These are phyloP conservation scores for Willisornis vidua DNA, from an alignment of 2,113 vertebrate genomes.

Conservation along the genomic window DNA sequence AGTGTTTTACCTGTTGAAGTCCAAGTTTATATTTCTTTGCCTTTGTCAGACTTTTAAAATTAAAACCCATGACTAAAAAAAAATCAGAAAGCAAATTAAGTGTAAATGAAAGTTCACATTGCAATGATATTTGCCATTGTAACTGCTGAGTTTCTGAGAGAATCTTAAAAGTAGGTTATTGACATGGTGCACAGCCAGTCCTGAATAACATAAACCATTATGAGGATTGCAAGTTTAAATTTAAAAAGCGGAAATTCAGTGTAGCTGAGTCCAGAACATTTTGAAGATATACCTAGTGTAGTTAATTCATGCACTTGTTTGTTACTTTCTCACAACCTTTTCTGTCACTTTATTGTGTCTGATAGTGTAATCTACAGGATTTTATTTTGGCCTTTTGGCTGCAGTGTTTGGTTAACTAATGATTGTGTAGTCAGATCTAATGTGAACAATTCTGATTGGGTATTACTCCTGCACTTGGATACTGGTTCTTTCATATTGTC, in stretches of 20 bases:
- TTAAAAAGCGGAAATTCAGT: background rate
- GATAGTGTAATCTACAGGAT: background rate
- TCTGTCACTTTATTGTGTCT: background rate
- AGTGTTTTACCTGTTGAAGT: background rate
- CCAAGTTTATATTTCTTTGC: background rate
- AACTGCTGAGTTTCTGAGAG: background rate
- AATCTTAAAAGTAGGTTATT: background rate
- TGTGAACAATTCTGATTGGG: background rate
- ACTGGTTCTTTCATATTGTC: background rate
- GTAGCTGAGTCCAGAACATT: background rate
- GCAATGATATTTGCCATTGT: background rate
- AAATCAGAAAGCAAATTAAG: background rate
- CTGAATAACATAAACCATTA: background rate
- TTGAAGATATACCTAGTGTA: background rate
- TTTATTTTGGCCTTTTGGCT: background rate
- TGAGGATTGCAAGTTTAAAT: background rate
- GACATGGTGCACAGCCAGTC: background rate
- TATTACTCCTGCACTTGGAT: background rate
- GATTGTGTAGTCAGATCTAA: background rate
- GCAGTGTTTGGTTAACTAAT: rapidly evolving
- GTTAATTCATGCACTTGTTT: background rate
- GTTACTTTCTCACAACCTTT: background rate
- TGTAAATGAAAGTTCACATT: background rate
- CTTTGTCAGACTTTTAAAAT: background rate
- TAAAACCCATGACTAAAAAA: background rate